Conservation (phyloP, 2,888 invertebrate genomes). For the Rhorus exstirpatorius region DNA sequence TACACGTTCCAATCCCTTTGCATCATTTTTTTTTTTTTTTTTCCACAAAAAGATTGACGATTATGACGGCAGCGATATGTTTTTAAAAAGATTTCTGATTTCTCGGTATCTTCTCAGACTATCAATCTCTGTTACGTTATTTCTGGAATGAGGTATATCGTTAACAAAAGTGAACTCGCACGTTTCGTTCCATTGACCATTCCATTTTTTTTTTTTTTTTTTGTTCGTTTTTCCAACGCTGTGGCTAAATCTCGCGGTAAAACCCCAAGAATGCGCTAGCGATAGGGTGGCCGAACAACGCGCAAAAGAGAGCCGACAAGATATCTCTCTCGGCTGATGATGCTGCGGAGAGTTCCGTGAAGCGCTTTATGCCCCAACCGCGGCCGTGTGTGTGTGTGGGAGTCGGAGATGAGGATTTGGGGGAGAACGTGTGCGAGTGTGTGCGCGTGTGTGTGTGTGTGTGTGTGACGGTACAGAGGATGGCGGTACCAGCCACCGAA, state of each 20-base stretch:
- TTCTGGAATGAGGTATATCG: neutral
- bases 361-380: no score
- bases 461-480: constrained; percentile 79
- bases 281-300: neutral
- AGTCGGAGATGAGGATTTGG: constrained; percentile 74
- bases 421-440: constrained; percentile 72
- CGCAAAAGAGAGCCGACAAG: constrained; percentile 7
- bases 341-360: constrained; percentile 27
- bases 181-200: neutral
- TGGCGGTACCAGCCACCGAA: constrained; percentile 85
- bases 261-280: no score
- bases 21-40: neutral
- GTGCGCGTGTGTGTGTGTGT: neutral
- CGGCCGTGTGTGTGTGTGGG: no score
- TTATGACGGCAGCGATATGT: no score
- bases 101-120: no score
- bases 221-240: no score
- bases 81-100: no score
- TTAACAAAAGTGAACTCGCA: neutral
- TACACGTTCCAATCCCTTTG: constrained; percentile 27
- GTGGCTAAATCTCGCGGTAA: no score
- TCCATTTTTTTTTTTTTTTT: no score
- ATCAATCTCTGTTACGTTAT: neutral
- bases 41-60: no score
- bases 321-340: no score